Base-by-base conservation (phyloP, 37 sponge, comb jelly and placozoan species). In the Spongilla lacustris region DNA sequence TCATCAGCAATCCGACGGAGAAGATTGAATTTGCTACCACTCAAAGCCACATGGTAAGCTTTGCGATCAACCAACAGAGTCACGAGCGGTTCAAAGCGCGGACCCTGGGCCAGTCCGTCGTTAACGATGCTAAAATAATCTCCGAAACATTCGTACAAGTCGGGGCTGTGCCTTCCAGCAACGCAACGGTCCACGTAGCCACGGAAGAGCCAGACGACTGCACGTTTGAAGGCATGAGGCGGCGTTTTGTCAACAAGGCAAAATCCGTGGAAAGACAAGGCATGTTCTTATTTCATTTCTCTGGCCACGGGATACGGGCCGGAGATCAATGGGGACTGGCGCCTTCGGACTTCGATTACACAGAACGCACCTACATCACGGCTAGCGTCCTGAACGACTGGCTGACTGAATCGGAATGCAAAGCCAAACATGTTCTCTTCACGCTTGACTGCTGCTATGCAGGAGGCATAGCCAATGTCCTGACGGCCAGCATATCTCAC, bases 381-480 rank as follows among this genome's bases (percentile, higher is more conserved):
- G 73, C 91, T 12, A 68, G 76, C 4, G 76, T 79, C 9, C 73
- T 91, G 33, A 70, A 36, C 28, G 1, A 75, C 28, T 91, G 86
- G 77, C 48, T 91, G n/a, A 67, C 76, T 14, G 76, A 74, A 34
- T 41, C 78, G 0, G 41, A 76, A 2, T 91, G 91, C 79, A 81
- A 82, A 50, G 91, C 91, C 29, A 81, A 74, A 78, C 36, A 91
- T 66, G 78, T 91, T 77, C 86, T 91, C 24, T 36, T 91, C 48
- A 82, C 79, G 0, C 78, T 91, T 6, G 86, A 91, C 74, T 86
- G 91, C 79, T 91, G 91, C 77, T 85, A 91, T 76, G 85, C 91
- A 17, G 91, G 91, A 34, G 78, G 76, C 14, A 85, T 91, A 11
- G 83, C 46, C 23, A 71, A 67, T 0, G 77, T 69, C 10, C 68